Evolutionary conservation across 2,888 invertebrate genomes (phyloP), one percentile per base, ranked within the genome.

Genomic region (Saturnia japonica): DNA sequence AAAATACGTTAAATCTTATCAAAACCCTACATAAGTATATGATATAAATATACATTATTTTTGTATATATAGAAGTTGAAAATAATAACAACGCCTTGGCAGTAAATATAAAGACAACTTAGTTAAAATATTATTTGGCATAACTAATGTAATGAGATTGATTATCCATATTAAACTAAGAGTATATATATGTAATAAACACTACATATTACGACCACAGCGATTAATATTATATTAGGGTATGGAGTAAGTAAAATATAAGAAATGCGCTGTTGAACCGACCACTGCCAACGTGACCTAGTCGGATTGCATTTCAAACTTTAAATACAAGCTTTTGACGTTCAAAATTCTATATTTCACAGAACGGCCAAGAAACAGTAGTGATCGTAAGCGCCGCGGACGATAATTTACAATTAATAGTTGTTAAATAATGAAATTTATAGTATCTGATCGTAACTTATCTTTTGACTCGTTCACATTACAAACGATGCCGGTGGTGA

Each of bases 151-250:
- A 68, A 68, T 68, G 68, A 68, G 68, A 68, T 68, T 68, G 68
- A 68, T 68, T 68, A 68, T 54, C 54, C 16, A 40, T 54, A 34
- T 68, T 54, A 68, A 68, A n/a, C 34, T 51, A 51, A 28, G 40
- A 40, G 40, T 40, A 64, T 64, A 64, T 72, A 69, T 73, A 71
- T 73, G 40, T 64, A 64, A 40, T 19, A 64, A 64, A 64, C 19
- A 64, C 64, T 64, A 64, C 64, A n/a, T 1, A n/a, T 40, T 64
- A 62, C 64, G n/a, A 64, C n/a, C n/a, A 64, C 40, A 64, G 40
- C n/a, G 34, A 64, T 62, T 16, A 19, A 62, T 9, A 57, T 64
- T 64, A 64, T 64, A 64, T n/a, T n/a, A n/a, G n/a, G n/a, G n/a
- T n/a, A n/a, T 19, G n/a, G 16, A 3, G 34, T n/a, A 64, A 64